Evolutionary conservation across 2,888 invertebrate genomes (phyloP).

Genomic region (Eupithecia dodoneata): DNA sequence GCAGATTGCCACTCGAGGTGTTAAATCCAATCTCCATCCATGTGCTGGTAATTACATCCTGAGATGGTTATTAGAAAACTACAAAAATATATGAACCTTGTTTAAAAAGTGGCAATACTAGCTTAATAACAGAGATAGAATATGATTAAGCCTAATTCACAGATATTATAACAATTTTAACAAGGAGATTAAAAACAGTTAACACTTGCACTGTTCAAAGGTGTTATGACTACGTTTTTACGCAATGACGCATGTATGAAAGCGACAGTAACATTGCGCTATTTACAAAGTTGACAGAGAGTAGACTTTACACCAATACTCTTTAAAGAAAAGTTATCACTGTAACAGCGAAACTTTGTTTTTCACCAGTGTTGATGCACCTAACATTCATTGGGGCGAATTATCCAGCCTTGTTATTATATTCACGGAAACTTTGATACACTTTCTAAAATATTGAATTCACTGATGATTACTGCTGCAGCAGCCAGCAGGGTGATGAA

Average conservation of each 20-base stretch:
- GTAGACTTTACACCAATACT: not conserved
- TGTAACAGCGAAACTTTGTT: too few species aligned
- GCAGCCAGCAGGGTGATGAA: not conserved
- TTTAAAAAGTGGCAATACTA: not conserved
- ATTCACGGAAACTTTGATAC: too few species aligned
- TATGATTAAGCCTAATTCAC: not conserved
- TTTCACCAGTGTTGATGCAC: too few species aligned
- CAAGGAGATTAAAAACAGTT: not conserved
- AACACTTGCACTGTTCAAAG: not conserved
- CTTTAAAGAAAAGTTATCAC: too few species aligned
- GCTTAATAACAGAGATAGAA: not conserved
- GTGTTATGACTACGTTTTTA: not conserved
- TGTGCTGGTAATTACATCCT: not conserved
- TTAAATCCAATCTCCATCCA: not conserved
- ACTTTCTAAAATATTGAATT: too few species aligned
- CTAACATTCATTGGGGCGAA: too few species aligned
- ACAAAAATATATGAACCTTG: not conserved
- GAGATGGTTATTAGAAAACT: not conserved
- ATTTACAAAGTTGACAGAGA: not conserved
- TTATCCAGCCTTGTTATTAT: too few species aligned
- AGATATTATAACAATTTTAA: slow-evolving; percentile 5
- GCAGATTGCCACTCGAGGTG: not conserved
- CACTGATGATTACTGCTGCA: too few species aligned
- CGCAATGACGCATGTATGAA: not conserved
- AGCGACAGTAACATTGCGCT: not conserved